Evolutionary conservation across 2,797 vertebrate species (phyloP).

Genomic region (Paguma larvata): DNA sequence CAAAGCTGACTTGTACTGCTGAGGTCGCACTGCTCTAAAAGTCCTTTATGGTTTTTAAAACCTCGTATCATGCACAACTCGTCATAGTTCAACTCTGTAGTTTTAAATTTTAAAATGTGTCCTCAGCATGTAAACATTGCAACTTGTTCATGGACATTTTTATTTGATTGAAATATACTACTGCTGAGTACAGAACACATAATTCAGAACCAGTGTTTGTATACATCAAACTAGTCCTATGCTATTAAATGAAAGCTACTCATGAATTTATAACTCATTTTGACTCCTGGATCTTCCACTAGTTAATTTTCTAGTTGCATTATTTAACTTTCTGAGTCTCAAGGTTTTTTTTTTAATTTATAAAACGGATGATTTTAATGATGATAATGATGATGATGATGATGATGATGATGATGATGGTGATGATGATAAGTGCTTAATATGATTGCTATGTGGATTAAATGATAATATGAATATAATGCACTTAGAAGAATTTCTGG

Average conservation of each 20-base stretch:
- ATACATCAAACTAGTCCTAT: not conserved
- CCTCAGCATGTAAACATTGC: not conserved
- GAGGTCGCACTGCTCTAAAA: not conserved
- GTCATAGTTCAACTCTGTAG: not conserved
- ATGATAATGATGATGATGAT: not conserved
- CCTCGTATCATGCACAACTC: not conserved
- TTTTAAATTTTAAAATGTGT: not conserved
- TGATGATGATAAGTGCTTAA: not conserved
- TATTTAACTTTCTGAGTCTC: not conserved
- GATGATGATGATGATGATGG: not conserved
- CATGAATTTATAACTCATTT: not conserved
- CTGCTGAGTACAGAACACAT: not conserved
- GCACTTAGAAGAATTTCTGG: not conserved
- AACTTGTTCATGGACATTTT: not conserved
- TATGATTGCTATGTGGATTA: not conserved
- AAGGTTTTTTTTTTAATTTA: not conserved
- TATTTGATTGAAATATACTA: not conserved
- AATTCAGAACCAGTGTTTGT: not conserved
- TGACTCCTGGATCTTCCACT: not conserved
- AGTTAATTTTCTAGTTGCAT: not conserved
- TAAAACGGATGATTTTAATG: not conserved
- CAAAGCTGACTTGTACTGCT: not conserved
- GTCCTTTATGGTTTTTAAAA: not conserved
- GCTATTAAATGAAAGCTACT: not conserved
- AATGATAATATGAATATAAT: not conserved